phyloP scores from a whole-genome alignment of 2,113 vertebrate species.

The Hippolais icterina region DNA sequence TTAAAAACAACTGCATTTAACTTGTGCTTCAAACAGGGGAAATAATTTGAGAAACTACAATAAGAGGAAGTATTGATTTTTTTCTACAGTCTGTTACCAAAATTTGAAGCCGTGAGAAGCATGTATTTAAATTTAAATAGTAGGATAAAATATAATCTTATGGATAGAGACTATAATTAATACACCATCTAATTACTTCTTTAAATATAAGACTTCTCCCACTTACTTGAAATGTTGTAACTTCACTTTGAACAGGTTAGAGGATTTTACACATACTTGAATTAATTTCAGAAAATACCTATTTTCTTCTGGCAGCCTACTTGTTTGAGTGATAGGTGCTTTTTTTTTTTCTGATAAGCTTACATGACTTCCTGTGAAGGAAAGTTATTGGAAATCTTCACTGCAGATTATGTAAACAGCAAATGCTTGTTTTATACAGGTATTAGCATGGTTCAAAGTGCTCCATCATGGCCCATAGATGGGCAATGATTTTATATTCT shows the following conservation, averaged over 20 bases:
- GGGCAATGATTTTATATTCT: background rate
- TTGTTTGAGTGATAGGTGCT: background rate
- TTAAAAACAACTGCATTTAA: background rate
- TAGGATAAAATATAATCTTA: background rate
- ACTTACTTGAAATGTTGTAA: background rate
- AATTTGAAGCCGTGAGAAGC: background rate
- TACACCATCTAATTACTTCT: background rate
- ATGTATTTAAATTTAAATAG: background rate
- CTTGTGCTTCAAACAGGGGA: background rate
- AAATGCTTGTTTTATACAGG: background rate
- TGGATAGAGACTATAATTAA: background rate
- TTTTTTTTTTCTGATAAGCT: background rate
- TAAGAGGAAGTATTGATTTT: background rate
- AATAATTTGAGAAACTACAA: background rate
- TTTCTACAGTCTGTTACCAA: background rate
- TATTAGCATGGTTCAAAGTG: background rate
- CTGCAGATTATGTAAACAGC: background rate
- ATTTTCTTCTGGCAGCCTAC: background rate
- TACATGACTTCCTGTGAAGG: background rate
- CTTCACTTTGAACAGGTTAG: background rate
- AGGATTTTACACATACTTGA: background rate
- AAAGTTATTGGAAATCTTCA: background rate
- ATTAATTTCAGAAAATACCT: background rate
- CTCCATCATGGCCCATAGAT: background rate
- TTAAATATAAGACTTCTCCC: background rate